phyloP scores from a whole-genome alignment of 1,140 invertebrate genomes.

The Drosophila ercepeae region DNA sequence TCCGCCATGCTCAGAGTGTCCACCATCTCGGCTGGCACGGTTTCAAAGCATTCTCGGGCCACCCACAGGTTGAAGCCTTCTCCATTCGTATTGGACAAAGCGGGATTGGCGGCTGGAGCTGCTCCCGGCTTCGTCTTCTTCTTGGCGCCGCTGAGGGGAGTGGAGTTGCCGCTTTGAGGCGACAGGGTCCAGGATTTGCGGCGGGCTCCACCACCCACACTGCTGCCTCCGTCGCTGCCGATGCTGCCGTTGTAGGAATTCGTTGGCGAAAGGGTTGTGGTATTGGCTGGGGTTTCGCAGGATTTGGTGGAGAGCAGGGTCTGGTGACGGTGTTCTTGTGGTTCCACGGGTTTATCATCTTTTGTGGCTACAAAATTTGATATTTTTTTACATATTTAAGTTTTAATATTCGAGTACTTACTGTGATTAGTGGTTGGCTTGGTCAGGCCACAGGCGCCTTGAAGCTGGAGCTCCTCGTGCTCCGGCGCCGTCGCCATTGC shows the following conservation, averaged over 20 bases:
- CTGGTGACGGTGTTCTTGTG: conserved; percentile 50
- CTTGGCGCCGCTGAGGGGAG: conserved; percentile 61
- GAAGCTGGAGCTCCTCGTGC: conserved; percentile 8
- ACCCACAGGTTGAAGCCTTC: conserved; percentile 79
- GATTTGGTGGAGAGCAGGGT: conserved; percentile 72
- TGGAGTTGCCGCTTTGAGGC: conserved; percentile 64
- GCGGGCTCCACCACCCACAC: conserved; percentile 69
- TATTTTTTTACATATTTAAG: too few species aligned
- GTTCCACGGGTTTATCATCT: neutral
- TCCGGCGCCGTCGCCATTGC: neutral
- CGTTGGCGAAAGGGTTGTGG: conserved; percentile 66
- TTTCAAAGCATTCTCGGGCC: conserved; percentile 79
- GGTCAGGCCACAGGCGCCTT: conserved; percentile 6
- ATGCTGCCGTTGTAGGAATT: conserved; percentile 80
- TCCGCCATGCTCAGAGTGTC: conserved; percentile 60
- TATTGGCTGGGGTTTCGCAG: conserved; percentile 58
- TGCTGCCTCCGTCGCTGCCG: conserved; percentile 66
- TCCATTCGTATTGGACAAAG: conserved; percentile 41
- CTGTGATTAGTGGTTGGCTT: conserved; percentile 17
- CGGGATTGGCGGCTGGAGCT: neutral
- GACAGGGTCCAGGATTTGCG: conserved; percentile 80
- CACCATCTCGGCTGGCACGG: conserved; percentile 78
- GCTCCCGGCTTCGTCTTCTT: conserved; percentile 50
- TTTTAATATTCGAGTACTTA: neutral
- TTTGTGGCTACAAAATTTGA: neutral